Evolutionary conservation across 2,888 invertebrate species (phyloP).

Genomic region (Drosophila mettleri): DNA sequence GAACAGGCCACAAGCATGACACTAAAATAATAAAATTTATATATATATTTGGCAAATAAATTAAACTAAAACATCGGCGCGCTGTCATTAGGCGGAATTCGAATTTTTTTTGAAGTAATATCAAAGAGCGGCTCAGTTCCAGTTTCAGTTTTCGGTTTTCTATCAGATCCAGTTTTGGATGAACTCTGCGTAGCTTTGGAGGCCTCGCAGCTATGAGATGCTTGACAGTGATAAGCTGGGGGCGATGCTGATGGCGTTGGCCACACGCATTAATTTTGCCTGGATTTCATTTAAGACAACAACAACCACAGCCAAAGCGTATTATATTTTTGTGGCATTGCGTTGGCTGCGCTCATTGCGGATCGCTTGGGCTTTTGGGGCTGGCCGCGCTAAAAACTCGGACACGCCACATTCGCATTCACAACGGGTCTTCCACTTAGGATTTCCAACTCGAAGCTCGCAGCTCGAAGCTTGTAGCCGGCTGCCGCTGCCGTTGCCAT

Average conservation of each 20-base stretch:
- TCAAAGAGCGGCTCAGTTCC: conserved; percentile 25
- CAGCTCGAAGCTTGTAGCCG: conserved; percentile 7
- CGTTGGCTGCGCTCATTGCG: conserved; percentile 51
- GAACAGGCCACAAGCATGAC: conserved; percentile 10
- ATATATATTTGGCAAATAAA: conserved; percentile 74
- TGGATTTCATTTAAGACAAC: conserved; percentile 71
- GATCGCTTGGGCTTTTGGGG: conserved; percentile 44
- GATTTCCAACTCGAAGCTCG: conserved; percentile 42
- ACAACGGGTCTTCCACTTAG: conserved; percentile 63
- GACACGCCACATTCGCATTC: conserved; percentile 78
- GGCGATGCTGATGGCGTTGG: conserved; percentile 75
- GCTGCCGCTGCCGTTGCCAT: conserved; percentile 21
- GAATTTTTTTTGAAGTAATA: conserved; percentile 17
- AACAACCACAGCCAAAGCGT: conserved; percentile 18
- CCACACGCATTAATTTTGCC: conserved; percentile 79
- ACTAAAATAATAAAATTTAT: conserved; percentile 63
- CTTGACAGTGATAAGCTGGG: conserved; percentile 75
- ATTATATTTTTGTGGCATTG: conserved; percentile 69
- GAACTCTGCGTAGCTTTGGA: conserved; percentile 15
- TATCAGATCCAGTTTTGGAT: conserved; percentile 14
- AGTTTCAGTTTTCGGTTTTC: conserved; percentile 3
- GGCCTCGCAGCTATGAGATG: conserved; percentile 54
- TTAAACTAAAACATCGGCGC: conserved; percentile 61
- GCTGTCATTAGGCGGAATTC: conserved; percentile 39
- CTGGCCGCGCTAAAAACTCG: conserved; percentile 72